Evolutionary conservation across 2,888 invertebrate genomes (phyloP).

Genomic region (Brachylomia viminalis): DNA sequence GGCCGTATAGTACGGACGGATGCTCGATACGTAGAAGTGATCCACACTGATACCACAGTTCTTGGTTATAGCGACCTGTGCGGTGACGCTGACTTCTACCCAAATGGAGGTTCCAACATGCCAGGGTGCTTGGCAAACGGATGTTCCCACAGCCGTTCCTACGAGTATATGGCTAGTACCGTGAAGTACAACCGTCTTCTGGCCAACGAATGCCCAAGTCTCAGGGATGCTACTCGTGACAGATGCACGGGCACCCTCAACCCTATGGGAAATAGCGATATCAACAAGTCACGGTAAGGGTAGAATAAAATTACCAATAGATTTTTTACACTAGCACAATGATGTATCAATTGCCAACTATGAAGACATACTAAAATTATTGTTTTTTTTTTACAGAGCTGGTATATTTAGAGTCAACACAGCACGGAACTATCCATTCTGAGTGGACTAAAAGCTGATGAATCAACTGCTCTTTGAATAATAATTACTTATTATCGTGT

Average conservation of each 20-base stretch:
- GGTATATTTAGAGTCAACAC: slow-evolving; percentile 61
- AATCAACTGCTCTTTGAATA: neutral
- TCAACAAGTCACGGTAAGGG: slow-evolving; percentile 49
- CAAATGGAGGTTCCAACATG: slow-evolving; percentile 80
- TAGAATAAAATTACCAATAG: neutral
- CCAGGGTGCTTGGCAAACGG: slow-evolving; percentile 79
- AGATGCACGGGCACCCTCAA: slow-evolving; percentile 67
- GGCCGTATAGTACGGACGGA: slow-evolving; percentile 75
- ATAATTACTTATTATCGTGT: neutral
- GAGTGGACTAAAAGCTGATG: neutral
- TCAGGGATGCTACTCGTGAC: slow-evolving; percentile 70
- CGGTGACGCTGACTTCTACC: slow-evolving; percentile 83
- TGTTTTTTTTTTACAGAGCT: slow-evolving; percentile 41
- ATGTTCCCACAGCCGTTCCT: slow-evolving; percentile 81
- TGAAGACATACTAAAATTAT: neutral
- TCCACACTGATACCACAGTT: slow-evolving; percentile 81
- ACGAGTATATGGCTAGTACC: slow-evolving; percentile 79
- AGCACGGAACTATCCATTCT: slow-evolving; percentile 47
- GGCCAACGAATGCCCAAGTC: slow-evolving; percentile 74
- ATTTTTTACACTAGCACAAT: neutral
- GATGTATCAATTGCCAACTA: no score
- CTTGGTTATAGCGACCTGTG: slow-evolving; percentile 75
- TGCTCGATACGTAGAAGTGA: slow-evolving; percentile 83
- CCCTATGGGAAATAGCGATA: slow-evolving; percentile 54
- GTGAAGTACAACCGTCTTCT: slow-evolving; percentile 75